A percentile compares a stretch with the other conserved stretches of the same genome.
These are phyloP conservation scores for Alligator mississippiensis DNA, from an alignment of 2,113 vertebrate genomes.

Conservation along the genomic window DNA sequence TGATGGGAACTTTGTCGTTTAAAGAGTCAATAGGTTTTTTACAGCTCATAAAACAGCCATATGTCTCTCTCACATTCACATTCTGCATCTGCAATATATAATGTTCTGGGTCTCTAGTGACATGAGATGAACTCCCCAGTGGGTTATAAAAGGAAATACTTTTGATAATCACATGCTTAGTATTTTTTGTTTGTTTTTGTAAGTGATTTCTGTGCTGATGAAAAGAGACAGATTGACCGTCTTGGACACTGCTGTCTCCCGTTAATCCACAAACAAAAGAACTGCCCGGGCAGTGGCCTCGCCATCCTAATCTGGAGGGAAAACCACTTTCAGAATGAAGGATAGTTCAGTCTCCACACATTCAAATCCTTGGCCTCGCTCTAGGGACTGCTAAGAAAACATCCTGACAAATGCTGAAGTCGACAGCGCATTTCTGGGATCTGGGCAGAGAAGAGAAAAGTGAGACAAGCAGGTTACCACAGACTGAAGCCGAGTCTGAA, in stretches of 20 bases:
- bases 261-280: background rate
- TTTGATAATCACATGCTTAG: background rate
- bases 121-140: background rate
- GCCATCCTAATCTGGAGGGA: background rate
- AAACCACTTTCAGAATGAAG: background rate
- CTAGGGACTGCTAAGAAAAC: background rate
- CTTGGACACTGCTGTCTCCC: background rate
- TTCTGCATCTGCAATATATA: background rate
- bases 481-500: background rate
- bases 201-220: slow-evolving; percentile 6
- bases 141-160: slow-evolving; percentile 6
- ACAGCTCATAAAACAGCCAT: background rate
- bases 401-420: background rate
- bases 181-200: background rate
- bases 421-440: background rate
- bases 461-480: background rate
- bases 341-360: background rate
- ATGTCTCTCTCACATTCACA: background rate
- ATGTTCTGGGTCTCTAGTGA: background rate
- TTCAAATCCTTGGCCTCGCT: background rate
- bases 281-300: background rate
- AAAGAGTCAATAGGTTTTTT: background rate
- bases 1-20: accelerated
- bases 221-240: background rate
- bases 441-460: background rate